phyloP scores from a whole-genome alignment of 1,140 invertebrate genomes.

The Leptonema lineaticorne region DNA sequence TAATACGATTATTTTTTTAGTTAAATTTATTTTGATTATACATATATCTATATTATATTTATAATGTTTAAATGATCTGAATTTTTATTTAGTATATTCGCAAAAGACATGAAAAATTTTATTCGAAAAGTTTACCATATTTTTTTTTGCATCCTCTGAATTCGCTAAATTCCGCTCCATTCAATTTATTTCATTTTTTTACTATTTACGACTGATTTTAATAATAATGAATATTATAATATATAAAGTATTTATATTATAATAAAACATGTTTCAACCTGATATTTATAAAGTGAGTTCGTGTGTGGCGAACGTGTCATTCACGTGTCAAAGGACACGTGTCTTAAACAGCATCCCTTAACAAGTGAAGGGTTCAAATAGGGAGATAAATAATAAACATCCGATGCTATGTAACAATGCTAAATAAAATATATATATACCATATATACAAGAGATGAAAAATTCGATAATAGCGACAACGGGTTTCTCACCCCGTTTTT shows the following conservation, averaged over 20 bases:
- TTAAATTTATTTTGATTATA: too few species aligned
- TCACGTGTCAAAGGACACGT: slow-evolving; percentile 1
- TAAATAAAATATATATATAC: too few species aligned
- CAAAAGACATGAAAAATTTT: too few species aligned
- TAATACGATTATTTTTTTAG: too few species aligned
- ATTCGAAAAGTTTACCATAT: too few species aligned
- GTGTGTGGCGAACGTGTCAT: too few species aligned
- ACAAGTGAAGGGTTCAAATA: not conserved
- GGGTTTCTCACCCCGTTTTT: not conserved
- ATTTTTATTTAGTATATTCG: too few species aligned
- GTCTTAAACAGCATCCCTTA: slow-evolving; percentile 6
- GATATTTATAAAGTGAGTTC: too few species aligned
- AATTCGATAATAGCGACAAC: not conserved
- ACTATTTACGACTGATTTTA: not conserved
- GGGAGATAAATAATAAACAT: slow-evolving; percentile 1
- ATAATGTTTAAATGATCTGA: too few species aligned
- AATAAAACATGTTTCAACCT: not conserved
- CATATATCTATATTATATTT: too few species aligned
- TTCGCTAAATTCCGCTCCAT: not conserved
- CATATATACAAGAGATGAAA: too few species aligned
- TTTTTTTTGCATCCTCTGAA: not conserved
- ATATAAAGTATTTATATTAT: not conserved
- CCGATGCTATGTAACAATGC: not conserved
- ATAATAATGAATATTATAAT: not conserved
- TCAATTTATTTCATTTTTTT: not conserved